Conservation (phyloP, 1,140 invertebrate genomes). For the Bacillus rossius region DNA sequence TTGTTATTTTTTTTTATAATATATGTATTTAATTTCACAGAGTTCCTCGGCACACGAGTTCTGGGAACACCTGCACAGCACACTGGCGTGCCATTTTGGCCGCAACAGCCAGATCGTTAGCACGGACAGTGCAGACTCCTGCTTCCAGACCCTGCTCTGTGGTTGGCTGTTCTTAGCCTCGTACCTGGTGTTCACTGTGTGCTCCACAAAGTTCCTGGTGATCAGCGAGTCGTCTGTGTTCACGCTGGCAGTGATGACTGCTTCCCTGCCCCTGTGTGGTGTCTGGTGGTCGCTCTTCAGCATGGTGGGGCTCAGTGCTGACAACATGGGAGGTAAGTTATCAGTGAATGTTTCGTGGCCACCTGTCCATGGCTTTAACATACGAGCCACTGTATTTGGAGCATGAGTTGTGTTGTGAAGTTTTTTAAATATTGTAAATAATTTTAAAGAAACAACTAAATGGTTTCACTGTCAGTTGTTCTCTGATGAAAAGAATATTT, state of each 20-base stretch:
- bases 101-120: conserved; percentile 27
- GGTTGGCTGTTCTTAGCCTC: conserved; percentile 46
- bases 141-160: conserved; percentile 41
- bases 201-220: conserved; percentile 47
- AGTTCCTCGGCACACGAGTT: conserved; percentile 25
- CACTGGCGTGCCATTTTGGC: conserved; percentile 34
- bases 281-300: conserved; percentile 57
- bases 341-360: background rate
- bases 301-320: conserved; percentile 26
- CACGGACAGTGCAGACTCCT: conserved; percentile 21
- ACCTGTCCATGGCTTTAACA: too few relatives aligned
- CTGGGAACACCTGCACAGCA: conserved; percentile 29
- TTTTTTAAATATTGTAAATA: too few relatives aligned
- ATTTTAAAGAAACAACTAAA: too few relatives aligned
- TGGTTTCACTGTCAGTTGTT: too few relatives aligned
- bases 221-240: conserved; percentile 52
- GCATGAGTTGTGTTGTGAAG: too few relatives aligned
- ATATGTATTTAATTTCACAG: conserved; percentile 29
- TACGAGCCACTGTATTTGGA: too few relatives aligned
- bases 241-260: conserved; percentile 46
- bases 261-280: conserved; percentile 48
- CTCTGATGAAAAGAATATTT: too few relatives aligned
- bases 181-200: conserved; percentile 43
- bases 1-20: background rate
- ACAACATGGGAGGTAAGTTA: too few relatives aligned